Base-by-base conservation (phyloP, 2,888 invertebrate species). In the Meteorus cinctellus region DNA sequence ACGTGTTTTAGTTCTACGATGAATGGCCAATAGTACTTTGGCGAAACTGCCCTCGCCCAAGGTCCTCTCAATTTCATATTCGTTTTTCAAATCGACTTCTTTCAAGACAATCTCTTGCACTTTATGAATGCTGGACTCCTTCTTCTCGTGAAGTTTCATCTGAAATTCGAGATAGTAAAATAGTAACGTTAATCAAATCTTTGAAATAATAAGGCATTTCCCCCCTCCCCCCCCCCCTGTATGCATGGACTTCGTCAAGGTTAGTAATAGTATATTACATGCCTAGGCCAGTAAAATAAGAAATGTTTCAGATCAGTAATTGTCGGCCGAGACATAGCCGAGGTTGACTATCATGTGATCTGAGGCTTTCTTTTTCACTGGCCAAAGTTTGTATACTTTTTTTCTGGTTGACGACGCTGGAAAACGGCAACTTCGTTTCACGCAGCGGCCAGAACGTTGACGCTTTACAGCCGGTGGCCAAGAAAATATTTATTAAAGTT, bases 21-120 rank as follows among this genome's bases (percentile, higher is more conserved):
- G 92, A 1, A 88, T 91, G 8, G 94, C 94, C 65, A 95, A 90
- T 36, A 94, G 89, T 0, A 95, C 92, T 83, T 93, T 92, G 4
- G 94, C 94, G 85, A 94, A 94, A 79, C 94, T 93, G 12, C 94
- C 94, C 84, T 94, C 93, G 14, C 93, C 94, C 34, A 95, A 89
- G 1, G 92, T 92, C 83, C 92, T 92, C 65, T 93, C 90, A 19
- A 94, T 91, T 77, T 93, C 92, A 87, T 94, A 95, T 86, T 94
- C 93, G 80, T 92, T 90, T 24, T 89, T 85, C 68, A 93, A 90
- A 55, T 91, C 90, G 84, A 92, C 86, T 78, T 92, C 87, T 4
- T 91, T 91, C 70, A 93, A 85, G 0, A 90, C 88, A 31, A 92
- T 88, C 78, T 92, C 92, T 81, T 92, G 91, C 75, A 92, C 90